Evolutionary conservation across 2,888 invertebrate species (phyloP).

Genomic region (Mythimna pallens): DNA sequence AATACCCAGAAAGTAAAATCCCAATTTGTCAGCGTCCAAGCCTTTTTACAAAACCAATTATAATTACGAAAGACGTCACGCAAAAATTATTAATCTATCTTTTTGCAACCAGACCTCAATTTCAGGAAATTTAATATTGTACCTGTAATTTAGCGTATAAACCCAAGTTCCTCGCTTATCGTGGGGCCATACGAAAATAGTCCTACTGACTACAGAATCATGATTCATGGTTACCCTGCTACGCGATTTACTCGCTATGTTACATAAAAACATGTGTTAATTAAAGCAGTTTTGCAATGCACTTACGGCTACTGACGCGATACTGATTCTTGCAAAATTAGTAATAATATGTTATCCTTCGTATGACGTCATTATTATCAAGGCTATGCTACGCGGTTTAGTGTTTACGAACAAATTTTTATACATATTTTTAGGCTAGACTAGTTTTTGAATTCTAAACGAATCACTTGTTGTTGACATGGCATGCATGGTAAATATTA

Average conservation of each 20-base stretch:
- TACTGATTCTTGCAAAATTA: constrained; percentile 71
- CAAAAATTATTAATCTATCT: constrained; percentile 16
- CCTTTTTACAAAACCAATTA: constrained; percentile 7
- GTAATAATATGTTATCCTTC: constrained; percentile 64
- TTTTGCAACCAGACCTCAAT: constrained; percentile 31
- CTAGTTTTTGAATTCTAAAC: background rate
- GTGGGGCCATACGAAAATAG: constrained; percentile 63
- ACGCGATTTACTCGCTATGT: constrained; percentile 72
- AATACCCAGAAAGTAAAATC: constrained; percentile 18
- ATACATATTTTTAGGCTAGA: constrained; percentile 12
- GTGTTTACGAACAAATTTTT: constrained; percentile 7
- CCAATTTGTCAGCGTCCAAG: constrained; percentile 16
- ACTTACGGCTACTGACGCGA: constrained; percentile 64
- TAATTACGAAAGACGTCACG: constrained; percentile 20
- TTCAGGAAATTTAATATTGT: constrained; percentile 43
- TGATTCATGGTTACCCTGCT: constrained; percentile 66
- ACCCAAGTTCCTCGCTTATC: constrained; percentile 59
- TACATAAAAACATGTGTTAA: constrained; percentile 71
- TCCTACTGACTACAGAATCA: constrained; percentile 56
- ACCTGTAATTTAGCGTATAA: constrained; percentile 54
- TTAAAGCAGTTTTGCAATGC: constrained; percentile 73
- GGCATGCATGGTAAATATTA: constrained; percentile 6
- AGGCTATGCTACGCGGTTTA: constrained; percentile 32
- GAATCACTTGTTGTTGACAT: constrained; percentile 6
- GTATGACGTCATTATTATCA: constrained; percentile 63